These are phyloP conservation scores for Salarias fasciatus DNA, from an alignment of 2,797 vertebrate genomes.

Conservation along the genomic window DNA sequence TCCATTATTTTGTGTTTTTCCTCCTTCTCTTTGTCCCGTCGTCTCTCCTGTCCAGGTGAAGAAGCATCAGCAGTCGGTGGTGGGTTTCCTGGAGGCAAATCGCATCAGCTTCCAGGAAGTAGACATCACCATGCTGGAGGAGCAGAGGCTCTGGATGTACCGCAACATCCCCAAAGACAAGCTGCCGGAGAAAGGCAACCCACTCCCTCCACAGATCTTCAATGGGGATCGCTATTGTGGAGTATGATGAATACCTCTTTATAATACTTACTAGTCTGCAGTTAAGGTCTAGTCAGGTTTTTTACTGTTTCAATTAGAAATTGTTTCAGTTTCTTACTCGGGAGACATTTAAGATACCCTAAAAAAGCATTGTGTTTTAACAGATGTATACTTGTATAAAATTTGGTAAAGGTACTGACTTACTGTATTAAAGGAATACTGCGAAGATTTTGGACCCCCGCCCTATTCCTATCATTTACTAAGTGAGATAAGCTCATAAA, in stretches of 20 bases:
- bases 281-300: too few species aligned
- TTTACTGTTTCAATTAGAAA: too few species aligned
- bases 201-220: conserved; percentile 96
- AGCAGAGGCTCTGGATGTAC: conserved; percentile 97
- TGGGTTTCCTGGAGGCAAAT: conserved; percentile 95
- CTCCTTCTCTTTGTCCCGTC: neutral
- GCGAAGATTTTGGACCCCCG: too few species aligned
- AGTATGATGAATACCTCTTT: conserved; percentile 74
- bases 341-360: too few species aligned
- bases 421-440: too few species aligned
- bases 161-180: conserved; percentile 91
- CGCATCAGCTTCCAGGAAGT: conserved; percentile 93
- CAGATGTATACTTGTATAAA: too few species aligned
- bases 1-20: neutral
- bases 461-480: too few species aligned
- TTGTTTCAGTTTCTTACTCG: too few species aligned
- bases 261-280: neutral
- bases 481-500: too few species aligned
- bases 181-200: conserved; percentile 90
- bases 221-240: conserved; percentile 92
- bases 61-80: conserved; percentile 94
- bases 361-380: too few species aligned
- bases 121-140: conserved; percentile 96
- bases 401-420: too few species aligned
- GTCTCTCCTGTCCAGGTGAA: conserved; percentile 84